Evolutionary conservation across 2,797 vertebrate species (phyloP), one percentile per base, ranked within the genome.

Genomic region (Notamacropus eugenii): DNA sequence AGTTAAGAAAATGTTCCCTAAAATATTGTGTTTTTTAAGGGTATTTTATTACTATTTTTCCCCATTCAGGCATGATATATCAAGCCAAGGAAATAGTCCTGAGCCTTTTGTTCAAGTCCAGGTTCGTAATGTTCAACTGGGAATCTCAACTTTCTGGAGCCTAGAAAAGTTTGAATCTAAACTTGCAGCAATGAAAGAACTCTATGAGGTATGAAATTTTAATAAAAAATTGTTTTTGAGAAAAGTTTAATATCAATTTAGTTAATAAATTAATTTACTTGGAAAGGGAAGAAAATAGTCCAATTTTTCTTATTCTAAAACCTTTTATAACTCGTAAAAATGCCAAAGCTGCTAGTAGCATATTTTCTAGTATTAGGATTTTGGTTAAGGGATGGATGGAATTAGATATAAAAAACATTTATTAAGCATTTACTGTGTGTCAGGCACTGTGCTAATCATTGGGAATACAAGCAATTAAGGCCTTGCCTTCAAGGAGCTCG

Each of bases 131-230:
- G 98, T 98, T 96, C 99, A 99, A 96, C 98, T 99, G 96, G 99
- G 99, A 74, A 99, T 99, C 97, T 98, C 99, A 91, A 99, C 99
- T 9, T 99, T 99, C 97, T 99, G 99, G 99, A 99, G 98, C 97
- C 96, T 99, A 93, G 99, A 99, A 94, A 99, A 99, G 98, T 99
- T 99, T 98, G 99, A 99, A 95, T 99, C 99, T 98, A 99, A 99
- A 96, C 98, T 99, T 95, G 99, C 98, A 67, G 98, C 99, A 93
- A 99, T 99, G 99, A 99, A 99, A 97, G 99, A 99, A 52, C 98
- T 99, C 2, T 99, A 99, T 93, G 99, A 99, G 99, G 99, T 99
- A 95, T 97, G 98, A 5, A 94, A 92, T 1, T 50, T 90, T 97
- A 59, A 22, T 94, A 93, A 94, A 97, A 9, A 52, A 52, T 52